Conservation (phyloP, 2,797 vertebrate species). For the Salmo trutta region DNA sequence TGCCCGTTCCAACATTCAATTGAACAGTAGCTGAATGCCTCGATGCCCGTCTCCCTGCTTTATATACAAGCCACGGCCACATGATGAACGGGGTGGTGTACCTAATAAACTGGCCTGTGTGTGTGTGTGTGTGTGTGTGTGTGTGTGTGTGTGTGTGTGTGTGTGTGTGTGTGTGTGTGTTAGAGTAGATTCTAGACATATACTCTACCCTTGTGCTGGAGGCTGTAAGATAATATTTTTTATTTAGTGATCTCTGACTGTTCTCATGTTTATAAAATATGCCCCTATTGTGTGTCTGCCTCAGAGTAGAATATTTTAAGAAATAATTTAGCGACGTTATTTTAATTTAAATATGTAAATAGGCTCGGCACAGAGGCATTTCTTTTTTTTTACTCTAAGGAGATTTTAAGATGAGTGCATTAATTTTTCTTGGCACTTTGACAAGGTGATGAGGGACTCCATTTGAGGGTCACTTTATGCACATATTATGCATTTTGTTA, state of each 20-base stretch:
- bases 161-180: constrained; percentile 5
- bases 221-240: constrained; percentile 18
- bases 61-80: too few relatives aligned
- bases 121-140: too few relatives aligned
- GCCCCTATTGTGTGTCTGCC: constrained; percentile 37
- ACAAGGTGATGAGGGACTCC: constrained; percentile 39
- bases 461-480: constrained; percentile 32
- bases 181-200: not conserved
- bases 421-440: constrained; percentile 40
- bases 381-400: constrained; percentile 10
- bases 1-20: too few relatives aligned
- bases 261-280: constrained; percentile 54
- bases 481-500: constrained; percentile 40
- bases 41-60: too few relatives aligned
- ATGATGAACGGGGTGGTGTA: too few relatives aligned
- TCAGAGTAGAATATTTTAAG: constrained; percentile 35
- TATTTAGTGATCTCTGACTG: constrained; percentile 11
- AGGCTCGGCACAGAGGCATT: constrained; percentile 14
- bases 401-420: constrained; percentile 58
- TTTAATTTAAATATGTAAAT: constrained; percentile 47
- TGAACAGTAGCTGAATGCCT: too few relatives aligned
- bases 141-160: constrained; percentile 15
- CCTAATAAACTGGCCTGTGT: too few relatives aligned
- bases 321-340: constrained; percentile 36
- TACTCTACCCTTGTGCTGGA: not conserved